Evolutionary conservation across 2,888 invertebrate species (phyloP).

Genomic region (Cetonia aurata): DNA sequence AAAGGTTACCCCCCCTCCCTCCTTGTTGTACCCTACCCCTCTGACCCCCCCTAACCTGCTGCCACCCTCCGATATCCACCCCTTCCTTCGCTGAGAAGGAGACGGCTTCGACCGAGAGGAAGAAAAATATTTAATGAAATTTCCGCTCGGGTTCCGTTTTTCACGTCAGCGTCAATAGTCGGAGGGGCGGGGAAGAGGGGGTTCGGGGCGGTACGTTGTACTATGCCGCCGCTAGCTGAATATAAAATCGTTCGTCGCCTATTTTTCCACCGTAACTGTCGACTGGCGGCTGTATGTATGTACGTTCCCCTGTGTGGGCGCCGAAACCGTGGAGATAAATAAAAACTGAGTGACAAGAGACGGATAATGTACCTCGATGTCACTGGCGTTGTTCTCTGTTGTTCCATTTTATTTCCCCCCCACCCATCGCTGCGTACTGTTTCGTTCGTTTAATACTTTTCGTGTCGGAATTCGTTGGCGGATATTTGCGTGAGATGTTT

Average conservation of each 20-base stretch:
- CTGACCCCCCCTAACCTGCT: too few species aligned
- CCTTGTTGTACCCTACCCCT: too few species aligned
- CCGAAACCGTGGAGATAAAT: slow-evolving; percentile 1
- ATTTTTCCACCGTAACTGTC: background rate
- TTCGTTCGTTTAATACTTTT: background rate
- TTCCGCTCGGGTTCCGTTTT: slow-evolving; percentile 33
- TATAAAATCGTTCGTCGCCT: slow-evolving; percentile 11
- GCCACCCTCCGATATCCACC: too few species aligned
- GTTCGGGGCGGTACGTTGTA: slow-evolving; percentile 14
- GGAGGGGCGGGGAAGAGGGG: too few species aligned
- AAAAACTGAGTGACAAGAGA: slow-evolving; percentile 13
- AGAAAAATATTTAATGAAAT: slow-evolving; percentile 37
- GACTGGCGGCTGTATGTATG: background rate
- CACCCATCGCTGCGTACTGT: too few species aligned
- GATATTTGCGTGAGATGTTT: too few species aligned
- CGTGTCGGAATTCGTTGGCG: background rate
- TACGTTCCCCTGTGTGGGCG: background rate
- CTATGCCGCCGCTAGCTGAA: slow-evolving; percentile 3
- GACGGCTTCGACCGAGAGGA: background rate
- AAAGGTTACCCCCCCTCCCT: too few species aligned
- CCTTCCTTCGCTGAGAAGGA: background rate
- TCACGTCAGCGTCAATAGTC: slow-evolving; percentile 31
- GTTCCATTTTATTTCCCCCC: too few species aligned
- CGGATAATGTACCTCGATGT: slow-evolving; percentile 1
- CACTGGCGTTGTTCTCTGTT: background rate